These are phyloP conservation scores for Ginglymostoma cirratum DNA, from an alignment of 2,113 vertebrate species.

Conservation along the genomic window DNA sequence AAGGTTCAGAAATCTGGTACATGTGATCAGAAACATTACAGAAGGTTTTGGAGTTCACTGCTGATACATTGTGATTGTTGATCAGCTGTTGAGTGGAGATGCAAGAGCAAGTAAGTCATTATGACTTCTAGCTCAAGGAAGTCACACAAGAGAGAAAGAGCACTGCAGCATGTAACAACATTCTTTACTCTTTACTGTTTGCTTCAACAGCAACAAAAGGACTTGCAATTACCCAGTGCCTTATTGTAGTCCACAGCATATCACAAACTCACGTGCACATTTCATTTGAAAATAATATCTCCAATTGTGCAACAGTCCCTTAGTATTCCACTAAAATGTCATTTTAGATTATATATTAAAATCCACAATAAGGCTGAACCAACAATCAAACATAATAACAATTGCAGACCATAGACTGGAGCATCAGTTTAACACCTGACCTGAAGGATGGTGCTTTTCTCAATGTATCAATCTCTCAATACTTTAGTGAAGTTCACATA, in stretches of 20 bases:
- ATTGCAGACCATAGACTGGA: not conserved
- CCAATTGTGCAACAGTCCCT: not conserved
- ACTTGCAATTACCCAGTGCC: not conserved
- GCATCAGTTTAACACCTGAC: not conserved
- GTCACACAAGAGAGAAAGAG: not conserved
- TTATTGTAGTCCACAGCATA: not conserved
- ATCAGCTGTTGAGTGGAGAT: not conserved
- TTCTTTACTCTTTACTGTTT: not conserved
- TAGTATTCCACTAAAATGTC: not conserved
- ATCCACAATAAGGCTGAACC: not conserved
- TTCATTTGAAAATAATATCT: not conserved
- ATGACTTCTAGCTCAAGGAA: not conserved
- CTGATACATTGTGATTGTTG: not conserved
- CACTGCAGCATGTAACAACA: not conserved
- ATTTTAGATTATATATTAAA: not conserved
- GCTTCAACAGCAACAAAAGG: not conserved
- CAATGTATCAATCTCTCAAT: not conserved
- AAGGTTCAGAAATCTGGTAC: not conserved
- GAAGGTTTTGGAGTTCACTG: not conserved
- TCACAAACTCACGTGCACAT: not conserved
- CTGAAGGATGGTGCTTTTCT: not conserved
- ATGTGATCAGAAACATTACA: not conserved
- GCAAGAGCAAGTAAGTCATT: not conserved
- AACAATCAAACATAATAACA: not conserved
- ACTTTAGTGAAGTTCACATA: not conserved